Evolutionary conservation across 2,113 vertebrate genomes (phyloP), one percentile per base, ranked within the genome.

Genomic region (Parotia lawesii): DNA sequence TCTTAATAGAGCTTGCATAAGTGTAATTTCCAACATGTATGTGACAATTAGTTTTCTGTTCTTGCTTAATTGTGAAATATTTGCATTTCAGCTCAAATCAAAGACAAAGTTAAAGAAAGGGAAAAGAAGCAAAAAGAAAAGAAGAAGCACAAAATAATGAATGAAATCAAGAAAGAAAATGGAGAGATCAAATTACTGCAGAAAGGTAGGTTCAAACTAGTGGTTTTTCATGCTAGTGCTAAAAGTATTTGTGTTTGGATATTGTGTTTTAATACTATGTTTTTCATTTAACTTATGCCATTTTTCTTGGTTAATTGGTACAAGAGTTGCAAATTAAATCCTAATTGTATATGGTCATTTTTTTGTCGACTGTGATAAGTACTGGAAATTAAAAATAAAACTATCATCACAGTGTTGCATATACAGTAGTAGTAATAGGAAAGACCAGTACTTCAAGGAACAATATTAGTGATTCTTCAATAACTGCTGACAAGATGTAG

Each of bases 121-220:
- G 98, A 99, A 20, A 98, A 99, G 95, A 98, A 97, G 72, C 98
- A 98, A 62, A 98, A 97, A 93, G 98, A 99, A 72, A 99, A 98
- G 97, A 98, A 99, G 97, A 99, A 99, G 93, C 98, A 99, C 97
- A 99, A 98, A 97, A 91, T 98, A 94, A 98, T 98, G 95, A 98
- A 98, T 88, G 98, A 99, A 96, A 98, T 99, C 90, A 99, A 99
- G 98, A 98, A 99, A 96, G 99, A 99, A 96, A 99, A 99, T 62
- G 99, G 99, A 90, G 99, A 99, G 93, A 97, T 99, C 90, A 99
- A 98, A 94, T 97, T 98, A 92, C 97, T 98, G 44, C 98, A 98
- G 95, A 99, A 99, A 99, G 98, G 99, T 99, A 96, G 56, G 98
- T 98, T 93, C 69, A 54, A 76, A 73, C 42, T 71, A 60, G 56